Evolutionary conservation across 1,140 invertebrate species (phyloP), one percentile per base, ranked within the genome.

Genomic region (Diachasma alloeum): DNA sequence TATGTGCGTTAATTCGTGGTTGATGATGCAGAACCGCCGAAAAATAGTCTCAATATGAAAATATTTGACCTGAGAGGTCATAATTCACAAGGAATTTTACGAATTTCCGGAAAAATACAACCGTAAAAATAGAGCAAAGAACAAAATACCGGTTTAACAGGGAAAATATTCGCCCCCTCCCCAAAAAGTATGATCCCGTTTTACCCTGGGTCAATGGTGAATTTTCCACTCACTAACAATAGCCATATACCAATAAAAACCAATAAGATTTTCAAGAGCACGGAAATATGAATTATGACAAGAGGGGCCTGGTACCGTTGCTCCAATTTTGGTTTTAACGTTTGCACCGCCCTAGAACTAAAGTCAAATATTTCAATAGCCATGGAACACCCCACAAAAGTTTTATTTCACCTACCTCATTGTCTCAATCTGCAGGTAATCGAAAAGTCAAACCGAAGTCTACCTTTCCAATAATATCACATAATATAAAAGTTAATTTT

Each of bases 41-140:
- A 6, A 11, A 42, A 42, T 42, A 42, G 9, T 42, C 1, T 3
- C 6, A 19, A 17, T 17, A 56, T 6, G 11, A 63, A 63, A 63
- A 63, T 15, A 26, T 6, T 63, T 63, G 24, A 63, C 59, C 59
- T 63, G 59, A 56, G 39, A 56, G 6, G 59, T 26, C 59, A 63
- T 63, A 63, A 63, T 63, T 63, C 11, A 63, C 13, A 4, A 0
- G 4, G 11, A 26, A 26, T 63, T 63, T 6, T 26, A 3, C 10
- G 24, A 26, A 4, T 56, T 56, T 63, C 13, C 24, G 24, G 59
- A 63, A 63, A 59, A 63, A 63, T 63, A 24, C 19, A 63, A 13
- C 24, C 11, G 19, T 63, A 63, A 63, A 63, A 63, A 63, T 63
- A 24, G 59, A 63, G n/a, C n/a, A 56, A 63, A 63, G 59, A 63